Base-by-base conservation (phyloP, 2,113 vertebrate species). In the Eretmochelys imbricata region DNA sequence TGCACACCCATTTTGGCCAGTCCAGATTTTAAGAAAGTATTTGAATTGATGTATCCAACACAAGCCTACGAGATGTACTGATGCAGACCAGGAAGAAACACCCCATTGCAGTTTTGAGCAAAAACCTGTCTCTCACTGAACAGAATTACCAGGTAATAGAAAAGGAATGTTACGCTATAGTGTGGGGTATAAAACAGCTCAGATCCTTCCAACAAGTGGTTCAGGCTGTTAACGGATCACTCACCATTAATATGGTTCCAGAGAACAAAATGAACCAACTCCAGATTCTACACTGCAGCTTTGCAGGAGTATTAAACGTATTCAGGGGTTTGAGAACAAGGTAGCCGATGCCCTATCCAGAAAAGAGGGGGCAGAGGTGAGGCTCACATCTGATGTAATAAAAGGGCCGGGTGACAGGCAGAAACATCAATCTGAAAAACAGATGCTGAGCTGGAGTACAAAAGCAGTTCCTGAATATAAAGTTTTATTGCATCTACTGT, bases 391-490 rank as follows among this genome's bases (percentile, higher is more conserved):
- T 80, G 62, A 69, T n/a, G 16, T n/a, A 69, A 19, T 69, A 89
- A 14, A 89, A 87, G 80, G 80, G 38, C 80, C 89, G 94, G 35
- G 51, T 31, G 14, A 69, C 31, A n/a, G 29, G 82, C 0, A 91
- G n/a, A 93, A 91, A 82, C 42, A 90, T 0, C n/a, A 2, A 94
- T 69, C 4, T 42, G 89, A 48, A 76, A 97, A 92, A 83, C 1
- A 53, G 48, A 89, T 90, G 9, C 5, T 5, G 51, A 88, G 89
- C 59, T 48, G 29, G 51, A 89, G 5, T 57, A 53, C 10, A 90
- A 85, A 6, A 89, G 69, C 55, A 94, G 84, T 59, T 89, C 89
- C 35, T 69, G 81, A 80, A 81, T 79, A 93, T 25, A 88, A 88
- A 91, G 48, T 81, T 92, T 88, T 82, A 93, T 46, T 92, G 1